phyloP scores from a whole-genome alignment of 2,797 vertebrate species.

The Bothrops alternatus region DNA sequence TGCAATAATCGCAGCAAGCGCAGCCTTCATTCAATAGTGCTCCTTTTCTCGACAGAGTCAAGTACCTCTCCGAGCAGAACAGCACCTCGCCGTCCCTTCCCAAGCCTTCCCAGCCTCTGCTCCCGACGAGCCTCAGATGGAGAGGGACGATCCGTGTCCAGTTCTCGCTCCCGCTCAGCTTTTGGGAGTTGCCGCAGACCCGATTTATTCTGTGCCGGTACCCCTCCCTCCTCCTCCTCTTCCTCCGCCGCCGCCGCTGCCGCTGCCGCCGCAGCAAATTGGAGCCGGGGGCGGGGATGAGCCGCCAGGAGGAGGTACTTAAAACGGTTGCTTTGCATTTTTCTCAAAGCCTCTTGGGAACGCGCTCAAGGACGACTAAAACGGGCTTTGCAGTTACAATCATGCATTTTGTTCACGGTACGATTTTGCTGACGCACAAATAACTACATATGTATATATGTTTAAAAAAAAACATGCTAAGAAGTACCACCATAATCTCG shows the following conservation, averaged over 20 bases:
- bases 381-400: fast-evolving
- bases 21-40: background rate
- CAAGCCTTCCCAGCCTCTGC: background rate
- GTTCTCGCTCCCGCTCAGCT: background rate
- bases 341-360: background rate
- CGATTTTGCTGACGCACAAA: fast-evolving
- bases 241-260: background rate
- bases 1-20: background rate
- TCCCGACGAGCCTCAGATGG: background rate
- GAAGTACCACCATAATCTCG: fast-evolving
- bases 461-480: fast-evolving
- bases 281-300: background rate
- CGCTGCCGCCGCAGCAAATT: background rate
- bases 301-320: background rate
- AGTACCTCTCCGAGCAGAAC: background rate
- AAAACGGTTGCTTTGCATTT: background rate
- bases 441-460: too few relatives aligned
- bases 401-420: background rate
- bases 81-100: background rate
- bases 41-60: background rate
- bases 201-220: background rate
- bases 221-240: background rate
- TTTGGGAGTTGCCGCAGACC: background rate
- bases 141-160: background rate
- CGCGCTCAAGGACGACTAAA: fast-evolving